A percentile compares a stretch with the other conserved stretches of the same genome.
Evolutionary conservation across 2,888 invertebrate species (phyloP).

Genomic region (Toxonevra muliebris): DNA sequence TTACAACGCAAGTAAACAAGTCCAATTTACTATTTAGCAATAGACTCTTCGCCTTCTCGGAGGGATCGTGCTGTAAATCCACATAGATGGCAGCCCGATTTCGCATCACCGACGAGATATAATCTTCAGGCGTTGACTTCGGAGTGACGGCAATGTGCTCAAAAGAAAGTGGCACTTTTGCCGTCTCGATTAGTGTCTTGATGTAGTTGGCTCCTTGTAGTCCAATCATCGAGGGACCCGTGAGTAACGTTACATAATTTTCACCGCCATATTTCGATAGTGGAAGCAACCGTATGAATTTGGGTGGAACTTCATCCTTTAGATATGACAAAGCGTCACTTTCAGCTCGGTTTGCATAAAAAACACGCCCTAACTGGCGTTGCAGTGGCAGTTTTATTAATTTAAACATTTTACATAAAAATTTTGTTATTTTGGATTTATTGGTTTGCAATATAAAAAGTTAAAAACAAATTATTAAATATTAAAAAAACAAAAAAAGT

Average conservation of each 20-base stretch:
- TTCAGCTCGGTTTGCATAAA: too few relatives aligned
- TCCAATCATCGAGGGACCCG: slow-evolving; percentile 47
- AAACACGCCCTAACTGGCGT: too few relatives aligned
- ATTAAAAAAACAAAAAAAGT: too few relatives aligned
- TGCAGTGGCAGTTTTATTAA: too few relatives aligned
- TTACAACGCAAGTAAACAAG: slow-evolving; percentile 46
- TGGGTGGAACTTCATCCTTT: slow-evolving; percentile 25
- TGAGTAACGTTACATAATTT: slow-evolving; percentile 47
- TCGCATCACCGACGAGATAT: slow-evolving; percentile 50
- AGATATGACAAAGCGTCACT: not conserved
- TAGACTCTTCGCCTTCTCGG: slow-evolving; percentile 43
- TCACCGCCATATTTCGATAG: slow-evolving; percentile 51
- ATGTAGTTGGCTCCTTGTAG: slow-evolving; percentile 49
- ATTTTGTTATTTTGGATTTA: too few relatives aligned
- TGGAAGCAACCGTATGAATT: slow-evolving; percentile 39
- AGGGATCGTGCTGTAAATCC: slow-evolving; percentile 44
- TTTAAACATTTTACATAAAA: too few relatives aligned
- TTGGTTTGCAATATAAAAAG: too few relatives aligned
- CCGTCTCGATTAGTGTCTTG: slow-evolving; percentile 42
- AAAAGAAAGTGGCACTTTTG: slow-evolving; percentile 51
- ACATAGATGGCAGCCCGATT: slow-evolving; percentile 52
- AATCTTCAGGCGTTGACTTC: slow-evolving; percentile 36
- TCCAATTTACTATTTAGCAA: slow-evolving; percentile 49
- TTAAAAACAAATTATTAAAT: too few relatives aligned
- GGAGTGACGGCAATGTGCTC: slow-evolving; percentile 43